Base-by-base conservation (phyloP, 2,113 vertebrate species). In the Pseudolaguvia tuberculata region DNA sequence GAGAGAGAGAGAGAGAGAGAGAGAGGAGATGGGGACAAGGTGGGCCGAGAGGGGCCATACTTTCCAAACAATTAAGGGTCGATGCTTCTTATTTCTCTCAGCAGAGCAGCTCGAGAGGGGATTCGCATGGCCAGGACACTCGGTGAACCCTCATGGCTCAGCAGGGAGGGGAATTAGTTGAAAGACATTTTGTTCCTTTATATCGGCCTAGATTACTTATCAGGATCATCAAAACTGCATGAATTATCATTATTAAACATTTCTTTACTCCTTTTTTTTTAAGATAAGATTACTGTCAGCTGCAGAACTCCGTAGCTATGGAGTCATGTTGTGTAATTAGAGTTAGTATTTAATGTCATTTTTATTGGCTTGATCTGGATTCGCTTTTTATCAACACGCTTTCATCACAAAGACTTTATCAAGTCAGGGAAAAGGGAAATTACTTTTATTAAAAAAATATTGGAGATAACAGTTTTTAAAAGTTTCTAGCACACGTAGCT, bases 51-150 rank as follows among this genome's bases (percentile, higher is more conserved):
- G 84, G 84, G 87, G 85, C 78, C 80, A 89, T 88, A 89, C 91
- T 91, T 90, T 88, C 88, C 90, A 90, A 90, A 91, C 89, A 91
- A 92, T 92, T 91, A 85, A 80, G 78, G 89, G 85, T 82, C n/a
- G 83, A 79, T 84, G 83, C 83, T 65, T 81, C 86, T 91, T 91
- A 92, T 92, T 90, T 92, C 88, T 88, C 90, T 91, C 89, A 82
- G 86, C 87, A 80, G 84, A 77, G 79, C 79, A 90, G 90, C 90
- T 91, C 18, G 85, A 89, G 87, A 82, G 88, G 88, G 87, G 87
- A 83, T 83, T 79, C 86, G 87, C 87, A 88, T 82, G 87, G 90
- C 89, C 88, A 88, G 83, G 88, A 89, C 88, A 90, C 88, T 85
- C 85, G 86, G 85, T 84, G 88, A 88, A 83, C 84, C 86, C 72